Evolutionary conservation across 2,888 invertebrate species (phyloP).

Genomic region (Busseola fusca): DNA sequence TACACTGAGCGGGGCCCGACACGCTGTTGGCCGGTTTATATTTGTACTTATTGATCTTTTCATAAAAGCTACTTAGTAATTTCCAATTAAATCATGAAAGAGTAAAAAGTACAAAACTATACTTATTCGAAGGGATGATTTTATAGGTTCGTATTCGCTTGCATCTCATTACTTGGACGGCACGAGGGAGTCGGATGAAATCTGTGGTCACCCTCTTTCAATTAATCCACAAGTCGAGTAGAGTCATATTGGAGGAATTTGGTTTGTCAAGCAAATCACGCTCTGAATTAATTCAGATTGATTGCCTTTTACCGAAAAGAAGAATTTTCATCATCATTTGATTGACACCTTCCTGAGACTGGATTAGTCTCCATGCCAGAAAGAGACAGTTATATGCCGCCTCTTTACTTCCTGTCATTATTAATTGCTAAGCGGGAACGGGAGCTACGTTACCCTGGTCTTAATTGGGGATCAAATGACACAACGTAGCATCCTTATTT

Average conservation of each 20-base stretch:
- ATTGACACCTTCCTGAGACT: conserved; percentile 7
- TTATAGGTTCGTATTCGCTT: conserved; percentile 33
- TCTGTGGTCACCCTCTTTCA: conserved; percentile 76
- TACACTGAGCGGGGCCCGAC: too few species aligned
- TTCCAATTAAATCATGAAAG: not conserved
- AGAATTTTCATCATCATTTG: conserved; percentile 29
- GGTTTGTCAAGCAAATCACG: conserved; percentile 71
- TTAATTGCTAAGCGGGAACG: not conserved
- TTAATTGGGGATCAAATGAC: conserved; percentile 30
- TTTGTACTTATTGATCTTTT: not conserved
- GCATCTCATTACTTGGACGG: conserved; percentile 39
- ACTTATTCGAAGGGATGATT: not conserved
- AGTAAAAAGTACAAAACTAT: not conserved
- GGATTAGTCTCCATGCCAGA: conserved; percentile 1
- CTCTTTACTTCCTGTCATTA: not conserved
- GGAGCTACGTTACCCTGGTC: not conserved
- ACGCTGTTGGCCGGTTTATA: too few species aligned
- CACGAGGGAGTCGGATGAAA: conserved; percentile 61
- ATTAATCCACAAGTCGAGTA: conserved; percentile 74
- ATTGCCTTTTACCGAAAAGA: conserved; percentile 52
- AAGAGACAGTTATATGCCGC: not conserved
- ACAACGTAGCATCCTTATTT: not conserved
- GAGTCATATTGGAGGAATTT: conserved; percentile 71
- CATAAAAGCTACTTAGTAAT: not conserved
- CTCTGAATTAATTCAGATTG: conserved; percentile 68